Evolutionary conservation across 2,888 invertebrate species (phyloP).

Genomic region (Tetheella fluctuosa): DNA sequence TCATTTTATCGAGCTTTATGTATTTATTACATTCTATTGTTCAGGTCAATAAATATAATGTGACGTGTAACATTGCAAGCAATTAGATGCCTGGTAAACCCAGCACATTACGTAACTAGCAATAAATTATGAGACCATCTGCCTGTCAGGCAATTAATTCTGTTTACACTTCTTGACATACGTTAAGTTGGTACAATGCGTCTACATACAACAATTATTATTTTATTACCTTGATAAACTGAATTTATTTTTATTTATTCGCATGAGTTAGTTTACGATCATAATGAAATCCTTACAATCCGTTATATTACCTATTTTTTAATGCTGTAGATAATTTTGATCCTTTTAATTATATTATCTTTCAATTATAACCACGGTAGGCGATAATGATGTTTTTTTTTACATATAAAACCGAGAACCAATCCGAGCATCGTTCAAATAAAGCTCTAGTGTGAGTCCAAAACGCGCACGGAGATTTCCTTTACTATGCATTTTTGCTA

Average conservation of each 20-base stretch:
- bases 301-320: background rate
- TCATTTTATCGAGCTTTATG: background rate
- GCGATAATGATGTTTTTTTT: too few species aligned
- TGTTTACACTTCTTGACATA: conserved; percentile 25
- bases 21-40: background rate
- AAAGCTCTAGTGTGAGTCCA: too few species aligned
- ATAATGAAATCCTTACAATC: background rate
- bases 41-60: background rate
- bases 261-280: background rate
- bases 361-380: too few species aligned
- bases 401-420: too few species aligned
- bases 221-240: background rate
- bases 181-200: conserved; percentile 4
- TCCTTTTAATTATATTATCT: too few species aligned
- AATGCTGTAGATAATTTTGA: too few species aligned
- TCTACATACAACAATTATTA: background rate
- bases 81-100: conserved; percentile 18
- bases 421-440: too few species aligned
- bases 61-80: background rate
- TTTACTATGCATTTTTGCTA: too few species aligned
- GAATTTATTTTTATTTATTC: background rate
- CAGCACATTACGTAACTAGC: conserved; percentile 22
- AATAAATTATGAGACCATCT: conserved; percentile 33
- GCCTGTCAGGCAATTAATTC: conserved; percentile 37
- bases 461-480: too few species aligned